Evolutionary conservation across 64 coral and sea anemone genomes (phyloP).

Genomic region (Exaiptasia diaphana): DNA sequence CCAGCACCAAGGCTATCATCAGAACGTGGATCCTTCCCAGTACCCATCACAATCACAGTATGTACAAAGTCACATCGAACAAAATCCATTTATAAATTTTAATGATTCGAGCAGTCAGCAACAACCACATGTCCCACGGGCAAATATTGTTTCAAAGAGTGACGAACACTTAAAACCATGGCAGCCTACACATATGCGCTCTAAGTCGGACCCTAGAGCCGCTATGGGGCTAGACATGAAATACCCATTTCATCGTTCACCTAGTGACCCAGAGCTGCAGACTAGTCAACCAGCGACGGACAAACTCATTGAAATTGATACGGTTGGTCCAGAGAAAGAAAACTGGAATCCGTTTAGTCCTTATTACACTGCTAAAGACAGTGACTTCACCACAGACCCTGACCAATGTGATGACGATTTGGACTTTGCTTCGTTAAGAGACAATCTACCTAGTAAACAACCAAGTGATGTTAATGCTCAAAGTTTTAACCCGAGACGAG

Average conservation of each 20-base stretch:
- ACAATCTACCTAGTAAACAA: not conserved
- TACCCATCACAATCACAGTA: not conserved
- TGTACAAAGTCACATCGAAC: not conserved
- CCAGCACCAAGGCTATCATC: not conserved
- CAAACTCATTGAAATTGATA: slow-evolving; percentile 4
- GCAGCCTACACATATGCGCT: slow-evolving; percentile 45
- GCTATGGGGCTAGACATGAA: not conserved
- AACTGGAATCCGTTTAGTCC: slow-evolving; percentile 71
- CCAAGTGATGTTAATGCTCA: not conserved
- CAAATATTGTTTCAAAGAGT: not conserved
- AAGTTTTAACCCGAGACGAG: not conserved
- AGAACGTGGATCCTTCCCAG: not conserved
- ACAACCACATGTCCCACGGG: not conserved
- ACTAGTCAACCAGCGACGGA: not conserved
- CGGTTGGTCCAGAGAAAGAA: slow-evolving; percentile 7
- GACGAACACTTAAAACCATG: slow-evolving; percentile 22
- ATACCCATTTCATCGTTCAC: slow-evolving; percentile 18
- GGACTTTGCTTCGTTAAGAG: slow-evolving; percentile 48
- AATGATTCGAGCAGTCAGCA: not conserved
- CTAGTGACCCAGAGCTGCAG: slow-evolving; percentile 58
- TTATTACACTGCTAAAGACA: slow-evolving; percentile 43
- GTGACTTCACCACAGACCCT: not conserved
- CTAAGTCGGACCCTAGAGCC: slow-evolving; percentile 40
- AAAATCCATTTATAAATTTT: slow-evolving; percentile 38
- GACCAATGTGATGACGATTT: slow-evolving; percentile 16